These are phyloP conservation scores for Catocala nupta DNA, from an alignment of 2,888 invertebrate species.

Conservation along the genomic window DNA sequence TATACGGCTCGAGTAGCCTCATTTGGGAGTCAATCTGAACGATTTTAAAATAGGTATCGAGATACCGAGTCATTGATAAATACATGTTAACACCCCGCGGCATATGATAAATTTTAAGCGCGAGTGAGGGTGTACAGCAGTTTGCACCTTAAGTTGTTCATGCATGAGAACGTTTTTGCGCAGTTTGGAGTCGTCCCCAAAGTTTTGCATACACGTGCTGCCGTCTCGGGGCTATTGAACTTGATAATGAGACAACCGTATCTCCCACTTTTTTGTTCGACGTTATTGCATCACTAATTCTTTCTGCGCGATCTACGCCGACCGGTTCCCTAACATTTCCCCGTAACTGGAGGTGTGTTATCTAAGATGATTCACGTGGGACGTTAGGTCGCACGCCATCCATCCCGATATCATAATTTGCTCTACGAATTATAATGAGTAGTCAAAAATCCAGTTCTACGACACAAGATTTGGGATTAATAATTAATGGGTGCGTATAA, in stretches of 20 bases:
- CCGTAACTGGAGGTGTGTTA: constrained; percentile 48
- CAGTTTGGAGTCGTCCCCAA: constrained; percentile 61
- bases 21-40: constrained; percentile 68
- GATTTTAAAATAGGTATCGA: constrained; percentile 62
- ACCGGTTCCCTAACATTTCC: constrained; percentile 55
- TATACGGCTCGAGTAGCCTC: constrained; percentile 60
- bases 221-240: constrained; percentile 84
- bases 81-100: constrained; percentile 77
- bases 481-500: constrained; percentile 77
- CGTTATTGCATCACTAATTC: constrained; percentile 79
- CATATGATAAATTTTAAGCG: constrained; percentile 78
- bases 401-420: constrained; percentile 17
- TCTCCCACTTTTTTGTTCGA: constrained; percentile 72
- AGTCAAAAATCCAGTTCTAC: constrained; percentile 72
- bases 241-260: constrained; percentile 84
- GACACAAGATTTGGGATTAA: constrained; percentile 63
- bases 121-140: constrained; percentile 60
- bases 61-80: constrained; percentile 79
- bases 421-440: constrained; percentile 45
- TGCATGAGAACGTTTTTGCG: constrained; percentile 76
- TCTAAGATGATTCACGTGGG: constrained; percentile 59
- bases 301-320: constrained; percentile 59
- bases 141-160: constrained; percentile 76
- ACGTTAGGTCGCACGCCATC: constrained; percentile 28
- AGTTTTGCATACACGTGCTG: constrained; percentile 87